These are phyloP conservation scores for Scyliorhinus canicula DNA, from an alignment of 2,797 vertebrate genomes.

Conservation along the genomic window DNA sequence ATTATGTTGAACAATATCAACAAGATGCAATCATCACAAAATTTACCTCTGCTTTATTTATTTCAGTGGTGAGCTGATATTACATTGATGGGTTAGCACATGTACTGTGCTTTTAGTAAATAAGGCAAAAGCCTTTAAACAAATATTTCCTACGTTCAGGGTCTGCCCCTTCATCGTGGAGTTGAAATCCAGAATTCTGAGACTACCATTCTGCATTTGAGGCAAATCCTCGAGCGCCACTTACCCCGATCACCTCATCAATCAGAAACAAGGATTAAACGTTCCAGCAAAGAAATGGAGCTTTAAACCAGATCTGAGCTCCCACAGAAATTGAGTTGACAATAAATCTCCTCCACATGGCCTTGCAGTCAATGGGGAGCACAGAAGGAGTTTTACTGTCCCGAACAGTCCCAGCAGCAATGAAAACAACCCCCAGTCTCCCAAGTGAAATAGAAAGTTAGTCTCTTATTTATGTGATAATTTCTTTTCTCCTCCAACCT, in stretches of 20 bases:
- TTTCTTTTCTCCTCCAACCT: slow-evolving; percentile 70
- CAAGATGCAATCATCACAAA: neutral
- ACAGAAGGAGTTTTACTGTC: slow-evolving; percentile 25
- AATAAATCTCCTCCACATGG: neutral
- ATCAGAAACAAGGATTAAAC: neutral
- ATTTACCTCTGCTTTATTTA: neutral
- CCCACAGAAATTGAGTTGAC: neutral
- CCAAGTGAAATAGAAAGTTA: slow-evolving; percentile 72
- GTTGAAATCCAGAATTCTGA: neutral
- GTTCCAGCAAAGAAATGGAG: neutral
- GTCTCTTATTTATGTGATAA: slow-evolving; percentile 83
- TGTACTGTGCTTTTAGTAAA: neutral
- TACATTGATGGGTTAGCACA: neutral
- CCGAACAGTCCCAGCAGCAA: slow-evolving; percentile 53
- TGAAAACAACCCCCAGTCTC: slow-evolving; percentile 58
- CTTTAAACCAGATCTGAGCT: neutral
- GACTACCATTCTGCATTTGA: neutral
- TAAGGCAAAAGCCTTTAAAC: neutral
- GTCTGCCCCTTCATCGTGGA: too few species aligned
- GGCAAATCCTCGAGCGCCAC: neutral
- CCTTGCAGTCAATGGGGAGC: neutral
- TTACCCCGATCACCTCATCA: neutral
- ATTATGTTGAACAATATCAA: too few species aligned
- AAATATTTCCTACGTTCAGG: neutral
- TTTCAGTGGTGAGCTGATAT: neutral